Conservation (phyloP, 2,888 invertebrate genomes). For the Acleris cristana region DNA sequence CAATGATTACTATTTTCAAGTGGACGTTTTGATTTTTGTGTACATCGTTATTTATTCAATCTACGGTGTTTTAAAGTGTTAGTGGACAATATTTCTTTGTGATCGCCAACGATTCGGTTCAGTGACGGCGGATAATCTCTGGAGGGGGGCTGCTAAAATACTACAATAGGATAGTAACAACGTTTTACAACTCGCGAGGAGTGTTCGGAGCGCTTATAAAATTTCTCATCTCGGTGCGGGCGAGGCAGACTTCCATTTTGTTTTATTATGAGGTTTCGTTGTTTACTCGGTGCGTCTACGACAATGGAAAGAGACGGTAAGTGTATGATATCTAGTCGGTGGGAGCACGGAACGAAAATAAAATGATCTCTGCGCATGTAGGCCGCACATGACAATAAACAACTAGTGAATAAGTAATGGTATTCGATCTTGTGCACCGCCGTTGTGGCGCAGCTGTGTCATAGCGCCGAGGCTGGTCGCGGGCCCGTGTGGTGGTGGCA, state of each 20-base stretch:
- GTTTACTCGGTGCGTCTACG: conserved; percentile 75
- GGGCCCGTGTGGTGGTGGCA: conserved; percentile 39
- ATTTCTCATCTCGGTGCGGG: conserved; percentile 74
- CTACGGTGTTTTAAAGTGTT: conserved; percentile 59
- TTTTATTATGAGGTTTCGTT: conserved; percentile 80
- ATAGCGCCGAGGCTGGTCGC: conserved; percentile 37
- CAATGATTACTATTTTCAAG: conserved; percentile 81
- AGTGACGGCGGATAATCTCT: conserved; percentile 74
- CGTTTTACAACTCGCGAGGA: conserved; percentile 79
- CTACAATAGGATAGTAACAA: conserved; percentile 83
- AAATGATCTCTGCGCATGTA: conserved; percentile 75
- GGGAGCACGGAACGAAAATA: conserved; percentile 48
- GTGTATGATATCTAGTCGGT: conserved; percentile 56
- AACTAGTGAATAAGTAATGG: conserved; percentile 75
- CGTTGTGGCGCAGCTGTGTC: conserved; percentile 61
- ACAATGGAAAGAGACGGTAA: conserved; percentile 81
- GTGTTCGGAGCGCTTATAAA: conserved; percentile 71
- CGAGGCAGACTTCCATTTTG: conserved; percentile 81
- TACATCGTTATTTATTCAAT: conserved; percentile 62
- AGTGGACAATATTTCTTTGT: conserved; percentile 65
- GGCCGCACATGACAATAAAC: conserved; percentile 76
- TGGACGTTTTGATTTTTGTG: conserved; percentile 70
- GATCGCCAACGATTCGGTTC: conserved; percentile 65
- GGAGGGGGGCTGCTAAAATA: conserved; percentile 83
- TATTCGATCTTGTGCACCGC: conserved; percentile 78